Base-by-base conservation (phyloP, 2,797 vertebrate genomes). In the Dallia pectoralis region DNA sequence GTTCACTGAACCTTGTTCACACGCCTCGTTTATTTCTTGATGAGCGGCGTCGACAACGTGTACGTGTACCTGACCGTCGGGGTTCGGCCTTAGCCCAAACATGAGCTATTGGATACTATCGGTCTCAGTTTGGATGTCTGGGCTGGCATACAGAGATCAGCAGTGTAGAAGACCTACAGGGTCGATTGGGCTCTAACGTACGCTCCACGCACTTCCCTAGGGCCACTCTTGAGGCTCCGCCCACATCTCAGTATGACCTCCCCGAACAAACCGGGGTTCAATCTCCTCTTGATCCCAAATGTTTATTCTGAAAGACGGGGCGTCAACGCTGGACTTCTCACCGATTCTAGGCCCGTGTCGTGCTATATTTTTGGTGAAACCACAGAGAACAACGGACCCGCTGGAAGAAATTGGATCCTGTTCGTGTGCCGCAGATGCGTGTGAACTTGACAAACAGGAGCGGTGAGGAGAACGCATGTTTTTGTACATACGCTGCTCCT, bases 281-380 rank as follows among this genome's bases (percentile, higher is more conserved):
- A n/a, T n/a, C 72, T 27, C 70, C 67, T 51, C 51, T 69, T 32
- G 4, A 53, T n/a, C n/a, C 22, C 36, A 40, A 27, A n/a, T n/a
- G n/a, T 66, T 66, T 53, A 19, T 77, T 72, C 63, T 77, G 22
- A 44, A 72, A 44, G 49, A 70, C 40, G 49, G 71, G 69, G 56
- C 73, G 72, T 72, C 66, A 77, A 74, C 75, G 61, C 22, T 11
- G 67, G 47, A 51, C 30, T 16, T 4, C 47, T 25, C 18, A 44
- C 14, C 1, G 12, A 59, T 59, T 14, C 25, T 22, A 3, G 53
- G 11, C 19, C 18, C 27, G 32, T 7, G 12, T 9, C 14, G 4
- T 30, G 30, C 29, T 25, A 32, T 33, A 15, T 12, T 19, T 32
- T 30, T 3, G 19, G 62, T 30, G 32, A 64, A 18, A 18, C 19